These are phyloP conservation scores for Callionymus lyra DNA, from an alignment of 2,113 vertebrate species.

Conservation along the genomic window DNA sequence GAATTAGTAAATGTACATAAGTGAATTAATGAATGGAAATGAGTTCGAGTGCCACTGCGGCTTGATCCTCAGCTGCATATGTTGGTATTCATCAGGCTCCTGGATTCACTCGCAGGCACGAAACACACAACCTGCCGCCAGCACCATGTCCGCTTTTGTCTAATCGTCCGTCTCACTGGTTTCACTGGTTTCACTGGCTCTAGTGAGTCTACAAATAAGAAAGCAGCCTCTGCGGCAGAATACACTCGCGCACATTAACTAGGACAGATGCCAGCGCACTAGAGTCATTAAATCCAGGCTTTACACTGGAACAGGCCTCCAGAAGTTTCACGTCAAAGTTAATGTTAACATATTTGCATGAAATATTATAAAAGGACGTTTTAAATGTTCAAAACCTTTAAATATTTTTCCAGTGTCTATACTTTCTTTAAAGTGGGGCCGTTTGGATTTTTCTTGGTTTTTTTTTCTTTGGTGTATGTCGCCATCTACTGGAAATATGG, in stretches of 20 bases:
- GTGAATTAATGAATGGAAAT: slow-evolving; percentile 64
- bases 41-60: slow-evolving; percentile 36
- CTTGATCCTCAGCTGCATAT: slow-evolving; percentile 62
- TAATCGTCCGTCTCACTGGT: slow-evolving; percentile 60
- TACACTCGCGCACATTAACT: slow-evolving; percentile 46
- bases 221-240: slow-evolving; percentile 44
- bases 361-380: slow-evolving; percentile 5
- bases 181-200: too few species aligned
- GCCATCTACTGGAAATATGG: slow-evolving; percentile 39
- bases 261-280: slow-evolving; percentile 32
- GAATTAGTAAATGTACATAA: slow-evolving; percentile 54
- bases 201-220: slow-evolving; percentile 44
- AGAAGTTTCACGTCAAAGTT: slow-evolving; percentile 34
- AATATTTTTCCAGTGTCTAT: too few species aligned
- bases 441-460: too few species aligned
- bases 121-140: slow-evolving; percentile 59
- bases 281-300: slow-evolving; percentile 42
- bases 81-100: slow-evolving; percentile 60
- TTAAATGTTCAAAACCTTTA: too few species aligned
- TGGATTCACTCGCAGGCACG: slow-evolving; percentile 65
- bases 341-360: not conserved
- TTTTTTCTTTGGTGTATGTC: slow-evolving; percentile 20
- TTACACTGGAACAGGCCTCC: slow-evolving; percentile 40
- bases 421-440: too few species aligned
- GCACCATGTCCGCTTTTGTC: slow-evolving; percentile 49